Evolutionary conservation across 1,140 invertebrate genomes (phyloP), one percentile per base, ranked within the genome.

Genomic region (Sinonovacula constricta): DNA sequence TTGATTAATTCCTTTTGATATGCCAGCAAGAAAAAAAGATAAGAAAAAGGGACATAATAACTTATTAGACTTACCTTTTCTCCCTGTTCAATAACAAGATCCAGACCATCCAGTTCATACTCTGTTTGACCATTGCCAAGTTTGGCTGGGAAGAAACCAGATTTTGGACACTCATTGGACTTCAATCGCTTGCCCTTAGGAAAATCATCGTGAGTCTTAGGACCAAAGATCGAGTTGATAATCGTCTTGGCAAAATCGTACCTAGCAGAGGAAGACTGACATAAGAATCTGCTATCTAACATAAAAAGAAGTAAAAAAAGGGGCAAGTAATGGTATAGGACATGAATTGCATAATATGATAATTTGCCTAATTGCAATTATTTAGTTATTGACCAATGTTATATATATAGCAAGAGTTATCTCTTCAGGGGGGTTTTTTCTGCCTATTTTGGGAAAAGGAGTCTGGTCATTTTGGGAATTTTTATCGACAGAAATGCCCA

Each of bases 201-300:
- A 34, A 84, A 84, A 22, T 65, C 62, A 34, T 80, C 70, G 74
- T 84, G 83, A 59, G 51, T 75, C 33, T 75, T 84, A 18, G 83
- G 80, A 28, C 83, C 83, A 75, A 82, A 84, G 31, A 84, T 78
- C 18, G 68, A 28, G 45, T 82, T 74, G 7, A 84, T 59, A 14
- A 84, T 26, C 7, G 72, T 59, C 26, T 68, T 67, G 24, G 80
- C 83, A 57, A 56, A 77, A 18, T 75, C 65, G 56, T 74, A 77
- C n/a, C 83, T 84, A 15, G 15, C 71, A 26, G n/a, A 28, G 33
- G 36, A 66, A n/a, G n/a, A 36, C 24, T 45, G n/a, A n/a, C n/a
- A n/a, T n/a, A n/a, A n/a, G n/a, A n/a, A n/a, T n/a, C n/a, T n/a
- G n/a, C n/a, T n/a, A n/a, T n/a, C n/a, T n/a, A n/a, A n/a, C n/a